Percentiles rank a stretch among this genome's conserved stretches.
Evolutionary conservation across 2,113 vertebrate genomes (phyloP).

Genomic region (Gobio gobio): DNA sequence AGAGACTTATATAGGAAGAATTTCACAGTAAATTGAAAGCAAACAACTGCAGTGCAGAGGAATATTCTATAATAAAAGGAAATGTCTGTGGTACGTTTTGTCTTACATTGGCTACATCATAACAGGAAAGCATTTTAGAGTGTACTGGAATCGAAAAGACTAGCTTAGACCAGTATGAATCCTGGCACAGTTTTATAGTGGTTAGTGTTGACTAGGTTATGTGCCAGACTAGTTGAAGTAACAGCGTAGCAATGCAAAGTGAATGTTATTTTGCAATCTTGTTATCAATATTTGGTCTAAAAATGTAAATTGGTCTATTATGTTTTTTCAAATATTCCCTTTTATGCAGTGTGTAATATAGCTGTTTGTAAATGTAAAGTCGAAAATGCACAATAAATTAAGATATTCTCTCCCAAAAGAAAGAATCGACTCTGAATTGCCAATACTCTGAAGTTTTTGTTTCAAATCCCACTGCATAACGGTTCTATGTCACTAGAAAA

Average conservation of each 20-base stretch:
- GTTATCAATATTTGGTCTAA: no score
- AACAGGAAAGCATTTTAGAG: not conserved
- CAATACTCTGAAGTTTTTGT: no score
- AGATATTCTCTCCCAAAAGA: no score
- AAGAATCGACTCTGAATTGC: no score
- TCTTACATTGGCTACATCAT: not conserved
- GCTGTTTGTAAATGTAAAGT: no score
- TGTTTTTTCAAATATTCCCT: no score
- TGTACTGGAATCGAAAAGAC: not conserved
- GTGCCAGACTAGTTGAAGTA: not conserved
- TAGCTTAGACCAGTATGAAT: not conserved
- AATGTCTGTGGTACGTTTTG: not conserved
- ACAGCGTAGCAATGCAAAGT: not conserved
- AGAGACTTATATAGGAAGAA: not conserved
- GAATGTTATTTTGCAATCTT: not conserved
- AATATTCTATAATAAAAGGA: not conserved
- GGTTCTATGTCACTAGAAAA: no score
- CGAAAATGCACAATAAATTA: no score
- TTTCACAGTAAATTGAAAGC: conserved; percentile 8
- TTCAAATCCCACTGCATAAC: no score
- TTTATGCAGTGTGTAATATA: no score
- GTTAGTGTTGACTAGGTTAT: not conserved
- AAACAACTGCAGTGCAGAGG: not conserved
- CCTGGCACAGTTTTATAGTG: no score
- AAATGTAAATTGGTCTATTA: no score